These are phyloP conservation scores for Furnarius figulus DNA, from an alignment of 2,113 vertebrate species.

Conservation along the genomic window DNA sequence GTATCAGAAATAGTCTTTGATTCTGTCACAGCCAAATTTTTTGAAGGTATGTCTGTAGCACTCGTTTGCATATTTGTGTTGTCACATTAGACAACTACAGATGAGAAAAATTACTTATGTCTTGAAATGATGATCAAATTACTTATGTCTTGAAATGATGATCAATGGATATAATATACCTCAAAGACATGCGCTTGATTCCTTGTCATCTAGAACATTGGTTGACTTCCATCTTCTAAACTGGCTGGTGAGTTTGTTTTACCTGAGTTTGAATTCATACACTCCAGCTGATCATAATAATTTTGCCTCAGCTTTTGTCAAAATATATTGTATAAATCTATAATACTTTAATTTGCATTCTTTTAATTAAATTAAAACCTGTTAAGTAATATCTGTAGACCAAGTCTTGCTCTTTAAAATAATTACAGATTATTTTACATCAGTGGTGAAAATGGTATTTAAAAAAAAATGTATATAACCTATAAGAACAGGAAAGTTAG, in stretches of 20 bases:
- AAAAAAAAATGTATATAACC: background rate
- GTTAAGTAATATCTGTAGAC: background rate
- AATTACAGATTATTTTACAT: background rate
- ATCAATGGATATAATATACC: background rate
- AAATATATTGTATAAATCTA: background rate
- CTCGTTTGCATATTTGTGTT: background rate
- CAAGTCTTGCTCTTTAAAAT: background rate
- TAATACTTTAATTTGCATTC: background rate
- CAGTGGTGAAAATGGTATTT: background rate
- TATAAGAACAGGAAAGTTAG: background rate
- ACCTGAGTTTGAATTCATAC: background rate
- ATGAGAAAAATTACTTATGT: background rate
- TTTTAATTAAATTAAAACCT: background rate
- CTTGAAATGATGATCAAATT: background rate
- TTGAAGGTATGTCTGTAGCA: background rate
- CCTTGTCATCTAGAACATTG: background rate
- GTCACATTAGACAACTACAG: background rate
- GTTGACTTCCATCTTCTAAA: background rate
- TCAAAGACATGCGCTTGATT: background rate
- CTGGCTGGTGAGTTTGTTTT: background rate
- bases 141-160: background rate
- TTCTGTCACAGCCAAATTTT: background rate
- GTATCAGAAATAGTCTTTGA: background rate
- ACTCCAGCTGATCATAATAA: background rate
- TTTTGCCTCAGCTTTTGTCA: background rate